Evolutionary conservation across 2,113 vertebrate species (phyloP).

Genomic region (Bubo scandiacus): DNA sequence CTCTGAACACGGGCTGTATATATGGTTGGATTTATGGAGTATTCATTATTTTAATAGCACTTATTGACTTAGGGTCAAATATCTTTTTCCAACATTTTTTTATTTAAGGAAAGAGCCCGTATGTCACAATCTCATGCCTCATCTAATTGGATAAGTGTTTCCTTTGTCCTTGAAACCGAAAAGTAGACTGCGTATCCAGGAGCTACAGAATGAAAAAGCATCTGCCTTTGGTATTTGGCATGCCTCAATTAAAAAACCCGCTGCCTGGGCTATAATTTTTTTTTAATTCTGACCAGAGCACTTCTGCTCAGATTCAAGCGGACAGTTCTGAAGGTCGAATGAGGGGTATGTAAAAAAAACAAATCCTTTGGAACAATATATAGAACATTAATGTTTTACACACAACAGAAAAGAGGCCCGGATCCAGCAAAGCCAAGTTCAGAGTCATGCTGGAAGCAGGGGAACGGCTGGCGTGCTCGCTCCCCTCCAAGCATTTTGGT

Average conservation of each 20-base stretch:
- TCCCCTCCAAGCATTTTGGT: neutral
- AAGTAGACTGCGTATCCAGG: slow-evolving; percentile 51
- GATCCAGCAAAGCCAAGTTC: neutral
- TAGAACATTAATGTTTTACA: neutral
- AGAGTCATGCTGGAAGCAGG: neutral
- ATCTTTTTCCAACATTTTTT: slow-evolving; percentile 56
- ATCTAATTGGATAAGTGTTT: slow-evolving; percentile 73
- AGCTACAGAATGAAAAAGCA: slow-evolving; percentile 54
- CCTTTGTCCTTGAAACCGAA: slow-evolving; percentile 70
- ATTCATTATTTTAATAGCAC: slow-evolving; percentile 69
- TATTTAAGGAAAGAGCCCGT: slow-evolving; percentile 51
- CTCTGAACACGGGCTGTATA: neutral
- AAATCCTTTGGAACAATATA: neutral
- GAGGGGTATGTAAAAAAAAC: neutral
- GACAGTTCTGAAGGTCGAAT: neutral
- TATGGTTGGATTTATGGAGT: slow-evolving; percentile 28
- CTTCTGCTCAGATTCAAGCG: neutral
- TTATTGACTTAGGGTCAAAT: slow-evolving; percentile 66
- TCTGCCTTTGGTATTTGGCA: slow-evolving; percentile 64
- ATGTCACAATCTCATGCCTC: slow-evolving; percentile 63
- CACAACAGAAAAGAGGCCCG: neutral
- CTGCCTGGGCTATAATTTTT: slow-evolving; percentile 34
- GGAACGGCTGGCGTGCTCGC: neutral
- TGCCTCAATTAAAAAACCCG: slow-evolving; percentile 55
- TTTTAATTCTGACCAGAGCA: neutral